Conservation (phyloP, 1,140 invertebrate species). For the Philotrypesis tridentata region DNA sequence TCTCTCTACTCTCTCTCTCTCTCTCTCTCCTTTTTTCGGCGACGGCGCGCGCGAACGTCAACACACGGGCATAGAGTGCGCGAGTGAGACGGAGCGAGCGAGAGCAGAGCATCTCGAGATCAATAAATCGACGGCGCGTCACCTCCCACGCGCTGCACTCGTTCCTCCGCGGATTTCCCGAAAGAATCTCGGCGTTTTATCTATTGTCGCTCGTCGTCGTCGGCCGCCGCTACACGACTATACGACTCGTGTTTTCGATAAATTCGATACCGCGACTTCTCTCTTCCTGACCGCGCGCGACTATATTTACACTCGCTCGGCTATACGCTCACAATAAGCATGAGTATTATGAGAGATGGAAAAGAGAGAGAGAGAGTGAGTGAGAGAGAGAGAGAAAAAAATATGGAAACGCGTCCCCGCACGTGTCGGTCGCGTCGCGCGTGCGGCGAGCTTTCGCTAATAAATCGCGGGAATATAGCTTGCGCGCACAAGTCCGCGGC, state of each 20-base stretch:
- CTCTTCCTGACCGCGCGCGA: conserved; percentile 44
- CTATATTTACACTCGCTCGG: neutral
- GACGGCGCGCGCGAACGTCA: neutral
- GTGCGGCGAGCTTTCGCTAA: neutral
- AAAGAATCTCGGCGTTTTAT: neutral
- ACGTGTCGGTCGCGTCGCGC: conserved; percentile 15
- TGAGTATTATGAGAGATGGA: no score
- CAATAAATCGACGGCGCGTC: conserved; percentile 71
- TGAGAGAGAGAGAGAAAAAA: neutral
- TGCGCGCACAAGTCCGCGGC: neutral
- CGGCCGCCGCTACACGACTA: no score
- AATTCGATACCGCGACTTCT: conserved; percentile 49
- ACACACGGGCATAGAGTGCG: neutral
- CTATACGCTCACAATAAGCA: no score
- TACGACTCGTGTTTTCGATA: conserved; percentile 51
- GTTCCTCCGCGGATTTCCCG: neutral
- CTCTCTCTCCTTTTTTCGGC: neutral
- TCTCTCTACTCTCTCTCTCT: no score
- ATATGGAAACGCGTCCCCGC: neutral
- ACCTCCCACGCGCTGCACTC: conserved; percentile 48
- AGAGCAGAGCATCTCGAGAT: conserved; percentile 59
- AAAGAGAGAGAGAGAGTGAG: no score
- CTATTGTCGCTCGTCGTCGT: no score
- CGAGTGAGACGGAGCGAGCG: neutral
- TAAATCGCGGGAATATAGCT: no score